Conservation (phyloP, 2,797 vertebrate genomes). For the Xenops minutus region DNA sequence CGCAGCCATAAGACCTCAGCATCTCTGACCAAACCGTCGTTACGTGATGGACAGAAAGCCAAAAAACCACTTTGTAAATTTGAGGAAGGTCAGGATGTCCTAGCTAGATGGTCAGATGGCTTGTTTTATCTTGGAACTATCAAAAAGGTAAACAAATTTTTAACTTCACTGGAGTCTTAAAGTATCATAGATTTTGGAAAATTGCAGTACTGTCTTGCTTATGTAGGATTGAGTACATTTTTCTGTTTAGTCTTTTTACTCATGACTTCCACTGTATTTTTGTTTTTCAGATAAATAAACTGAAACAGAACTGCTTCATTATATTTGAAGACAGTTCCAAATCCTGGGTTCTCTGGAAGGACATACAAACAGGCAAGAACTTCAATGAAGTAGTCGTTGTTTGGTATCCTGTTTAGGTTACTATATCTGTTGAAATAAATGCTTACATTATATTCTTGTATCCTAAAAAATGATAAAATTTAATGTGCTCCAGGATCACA, state of each 20-base stretch:
- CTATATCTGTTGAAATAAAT: not conserved
- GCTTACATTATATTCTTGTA: not conserved
- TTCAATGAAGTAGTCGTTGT: slow-evolving; percentile 42
- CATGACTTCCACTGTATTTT: not conserved
- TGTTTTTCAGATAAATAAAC: slow-evolving; percentile 90
- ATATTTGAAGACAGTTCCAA: slow-evolving; percentile 98
- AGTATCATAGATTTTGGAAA: not conserved
- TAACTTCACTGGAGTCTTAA: not conserved
- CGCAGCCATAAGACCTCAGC: slow-evolving; percentile 85
- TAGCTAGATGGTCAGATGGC: slow-evolving; percentile 99
- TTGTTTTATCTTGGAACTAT: slow-evolving; percentile 99
- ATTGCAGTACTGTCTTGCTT: not conserved
- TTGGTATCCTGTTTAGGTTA: slow-evolving; percentile 20
- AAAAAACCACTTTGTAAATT: slow-evolving; percentile 89
- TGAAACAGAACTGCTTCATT: slow-evolving; percentile 95
- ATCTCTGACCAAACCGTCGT: slow-evolving; percentile 84
- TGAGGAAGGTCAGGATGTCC: slow-evolving; percentile 96
- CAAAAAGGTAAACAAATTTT: slow-evolving; percentile 85
- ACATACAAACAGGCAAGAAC: slow-evolving; percentile 94
- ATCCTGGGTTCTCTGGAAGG: slow-evolving; percentile 98
- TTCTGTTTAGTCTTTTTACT: not conserved
- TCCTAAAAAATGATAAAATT: not conserved
- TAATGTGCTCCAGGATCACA: not conserved
- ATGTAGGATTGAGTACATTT: not conserved
- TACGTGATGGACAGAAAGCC: slow-evolving; percentile 87